Evolutionary conservation across 2,797 vertebrate genomes (phyloP).

Genomic region (Falco novaeseelandiae): DNA sequence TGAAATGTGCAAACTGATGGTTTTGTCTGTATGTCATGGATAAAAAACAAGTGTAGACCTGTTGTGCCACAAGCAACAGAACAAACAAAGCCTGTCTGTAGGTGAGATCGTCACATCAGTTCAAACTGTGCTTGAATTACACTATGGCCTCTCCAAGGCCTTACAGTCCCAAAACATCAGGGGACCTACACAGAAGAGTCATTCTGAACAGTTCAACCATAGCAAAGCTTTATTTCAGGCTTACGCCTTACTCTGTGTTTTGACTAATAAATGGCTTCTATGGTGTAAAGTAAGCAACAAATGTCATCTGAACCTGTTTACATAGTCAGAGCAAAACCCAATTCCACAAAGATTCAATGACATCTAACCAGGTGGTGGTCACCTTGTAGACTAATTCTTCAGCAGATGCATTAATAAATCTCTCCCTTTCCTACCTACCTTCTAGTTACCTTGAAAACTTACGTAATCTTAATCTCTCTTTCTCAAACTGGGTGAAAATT

Average conservation of each 20-base stretch:
- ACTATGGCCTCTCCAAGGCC: not conserved
- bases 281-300: not conserved
- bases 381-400: not conserved
- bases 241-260: not conserved
- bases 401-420: not conserved
- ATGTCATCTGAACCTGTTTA: not conserved
- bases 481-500: not conserved
- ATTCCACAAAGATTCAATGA: not conserved
- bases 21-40: not conserved
- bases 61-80: not conserved
- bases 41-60: not conserved
- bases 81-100: accelerated
- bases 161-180: not conserved
- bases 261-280: not conserved
- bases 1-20: not conserved
- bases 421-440: not conserved
- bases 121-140: not conserved
- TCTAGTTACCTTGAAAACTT: not conserved
- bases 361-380: not conserved
- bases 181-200: not conserved
- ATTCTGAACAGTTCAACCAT: not conserved
- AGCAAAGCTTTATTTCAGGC: not conserved
- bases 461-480: not conserved
- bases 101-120: not conserved
- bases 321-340: not conserved